Percentiles rank a stretch among this genome's conserved stretches.
Evolutionary conservation across 30 jellyfish, hydroid and myxozoan species (phyloP).

Genomic region (Nemopilema nomurai): DNA sequence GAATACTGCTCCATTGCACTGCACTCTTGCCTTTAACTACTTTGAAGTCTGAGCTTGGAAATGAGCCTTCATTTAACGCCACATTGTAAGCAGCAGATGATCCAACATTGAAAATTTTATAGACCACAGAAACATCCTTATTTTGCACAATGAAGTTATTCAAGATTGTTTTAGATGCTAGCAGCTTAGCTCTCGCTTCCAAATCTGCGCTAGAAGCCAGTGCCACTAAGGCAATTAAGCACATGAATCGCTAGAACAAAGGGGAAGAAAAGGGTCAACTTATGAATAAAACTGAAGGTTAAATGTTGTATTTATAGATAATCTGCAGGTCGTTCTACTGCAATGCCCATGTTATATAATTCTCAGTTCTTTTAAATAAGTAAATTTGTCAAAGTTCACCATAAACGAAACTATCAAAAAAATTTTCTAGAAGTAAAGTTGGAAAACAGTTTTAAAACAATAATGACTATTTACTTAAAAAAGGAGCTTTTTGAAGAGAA

Average conservation of each 20-base stretch:
- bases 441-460: too few relatives aligned
- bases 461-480: too few relatives aligned
- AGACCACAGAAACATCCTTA: constrained; percentile 77
- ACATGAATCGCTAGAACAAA: constrained; percentile 44
- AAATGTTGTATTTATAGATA: too few relatives aligned
- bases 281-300: background rate
- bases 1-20: constrained; percentile 93
- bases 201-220: constrained; percentile 73
- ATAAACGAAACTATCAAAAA: too few relatives aligned
- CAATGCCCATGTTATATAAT: too few relatives aligned
- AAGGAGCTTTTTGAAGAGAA: too few relatives aligned
- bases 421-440: too few relatives aligned
- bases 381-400: too few relatives aligned
- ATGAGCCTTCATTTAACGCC: constrained; percentile 69
- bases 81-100: constrained; percentile 89
- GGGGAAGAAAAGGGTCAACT: background rate
- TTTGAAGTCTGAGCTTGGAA: constrained; percentile 84
- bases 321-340: too few relatives aligned
- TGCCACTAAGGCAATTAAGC: constrained; percentile 63
- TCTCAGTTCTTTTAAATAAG: too few relatives aligned
- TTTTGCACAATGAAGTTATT: constrained; percentile 87
- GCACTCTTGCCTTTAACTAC: constrained; percentile 81
- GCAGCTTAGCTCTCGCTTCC: constrained; percentile 82
- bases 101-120: constrained; percentile 85
- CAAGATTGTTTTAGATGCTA: constrained; percentile 85